Conservation (phyloP, 1,140 invertebrate genomes). For the Saccostrea echinata region DNA sequence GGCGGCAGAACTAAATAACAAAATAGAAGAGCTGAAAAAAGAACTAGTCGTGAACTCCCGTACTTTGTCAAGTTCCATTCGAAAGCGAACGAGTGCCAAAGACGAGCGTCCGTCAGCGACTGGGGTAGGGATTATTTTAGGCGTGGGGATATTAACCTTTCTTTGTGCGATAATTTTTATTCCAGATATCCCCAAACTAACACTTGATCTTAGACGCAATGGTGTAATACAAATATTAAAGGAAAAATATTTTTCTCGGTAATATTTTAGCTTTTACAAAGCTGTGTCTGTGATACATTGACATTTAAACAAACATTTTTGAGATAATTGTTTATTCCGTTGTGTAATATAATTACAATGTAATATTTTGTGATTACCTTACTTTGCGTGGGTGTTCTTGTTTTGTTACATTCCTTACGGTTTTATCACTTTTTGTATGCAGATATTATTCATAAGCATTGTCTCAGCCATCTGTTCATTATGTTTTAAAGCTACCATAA, state of each 20-base stretch:
- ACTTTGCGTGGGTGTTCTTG: too few species aligned
- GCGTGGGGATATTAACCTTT: background rate
- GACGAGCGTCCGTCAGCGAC: constrained; percentile 27
- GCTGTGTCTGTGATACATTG: background rate
- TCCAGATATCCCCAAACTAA: background rate
- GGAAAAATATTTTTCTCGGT: background rate
- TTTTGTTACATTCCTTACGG: too few species aligned
- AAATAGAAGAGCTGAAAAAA: constrained; percentile 16
- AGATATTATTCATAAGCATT: too few species aligned
- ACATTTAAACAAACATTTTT: too few species aligned
- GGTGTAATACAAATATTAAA: background rate
- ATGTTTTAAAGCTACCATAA: too few species aligned
- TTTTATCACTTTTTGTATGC: too few species aligned
- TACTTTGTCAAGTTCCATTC: background rate
- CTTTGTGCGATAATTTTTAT: background rate
- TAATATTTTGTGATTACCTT: too few species aligned
- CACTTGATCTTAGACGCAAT: background rate
- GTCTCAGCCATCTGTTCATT: too few species aligned
- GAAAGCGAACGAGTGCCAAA: constrained; percentile 14
- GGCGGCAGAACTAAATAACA: background rate
- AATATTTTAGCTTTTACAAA: background rate
- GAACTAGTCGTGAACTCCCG: constrained; percentile 1
- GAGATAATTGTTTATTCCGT: too few species aligned
- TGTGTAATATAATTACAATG: too few species aligned
- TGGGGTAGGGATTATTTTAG: background rate